Evolutionary conservation across 2,113 vertebrate species (phyloP), one percentile per base, ranked within the genome.

Genomic region (Salminus brasiliensis): DNA sequence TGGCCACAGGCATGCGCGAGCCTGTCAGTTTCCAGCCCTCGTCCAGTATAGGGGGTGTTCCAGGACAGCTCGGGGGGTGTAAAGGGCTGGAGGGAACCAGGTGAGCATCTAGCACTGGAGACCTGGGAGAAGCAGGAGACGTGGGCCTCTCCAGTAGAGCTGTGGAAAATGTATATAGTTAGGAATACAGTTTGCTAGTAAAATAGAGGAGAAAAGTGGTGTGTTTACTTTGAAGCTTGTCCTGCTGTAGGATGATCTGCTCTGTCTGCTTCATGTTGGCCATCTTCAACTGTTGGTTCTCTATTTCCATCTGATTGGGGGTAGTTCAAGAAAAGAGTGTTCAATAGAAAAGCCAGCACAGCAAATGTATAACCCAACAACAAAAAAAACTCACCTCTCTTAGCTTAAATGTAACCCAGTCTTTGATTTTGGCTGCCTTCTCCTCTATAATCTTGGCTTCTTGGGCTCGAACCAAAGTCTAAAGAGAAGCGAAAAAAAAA

Each of bases 351-450:
- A 47, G 41, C 21, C 23, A 52, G 11, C 8, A 9, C 6, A 45
- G 60, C 6, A 66, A 76, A 30, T 39, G 16, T 43, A 66, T 21
- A 4, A 36, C 60, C 30, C 21, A 63, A 63, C 62, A 65, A n/a
- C n/a, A n/a, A n/a, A n/a, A n/a, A n/a, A n/a, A n/a, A 21, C 86
- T 92, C 86, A 98, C 97, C 95, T 98, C 96, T 88, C 89, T 87
- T 39, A 99, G 90, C 84, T 97, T 99, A 36, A 95, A 87, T 0
- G 95, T 97, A 87, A 99, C 96, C 97, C 96, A 98, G 77, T 97
- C 96, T 90, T 98, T 99, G 90, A 99, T 98, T 93, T 96, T 98
- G 55, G 95, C 95, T 57, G 97, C 95, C 89, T 99, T 99, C 86
- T 97, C 96, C 89, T 98, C 96, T 86, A 99, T 94, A 47, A 91